phyloP scores from a whole-genome alignment of 2,888 invertebrate genomes.

The Allacma fusca region DNA sequence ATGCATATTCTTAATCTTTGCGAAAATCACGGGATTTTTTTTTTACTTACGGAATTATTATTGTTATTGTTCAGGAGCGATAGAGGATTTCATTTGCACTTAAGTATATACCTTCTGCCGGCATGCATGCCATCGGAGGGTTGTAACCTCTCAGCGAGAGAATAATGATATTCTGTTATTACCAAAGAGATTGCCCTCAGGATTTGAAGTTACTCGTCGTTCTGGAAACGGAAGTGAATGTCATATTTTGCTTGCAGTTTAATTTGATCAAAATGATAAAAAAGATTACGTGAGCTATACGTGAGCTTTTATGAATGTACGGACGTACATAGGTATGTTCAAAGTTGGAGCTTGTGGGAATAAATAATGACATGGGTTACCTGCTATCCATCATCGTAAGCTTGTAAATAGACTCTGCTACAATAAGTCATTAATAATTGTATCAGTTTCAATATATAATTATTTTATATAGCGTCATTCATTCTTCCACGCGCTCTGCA shows the following conservation, averaged over 20 bases:
- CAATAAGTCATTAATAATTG: no score
- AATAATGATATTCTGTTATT: no score
- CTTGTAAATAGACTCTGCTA: no score
- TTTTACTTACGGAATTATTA: not conserved
- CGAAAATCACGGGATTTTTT: not conserved
- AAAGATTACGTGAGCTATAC: not conserved
- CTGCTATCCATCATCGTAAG: no score
- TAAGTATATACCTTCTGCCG: no score
- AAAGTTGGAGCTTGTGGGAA: not conserved
- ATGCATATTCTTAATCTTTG: not conserved
- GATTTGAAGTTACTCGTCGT: not conserved
- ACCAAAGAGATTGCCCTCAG: not conserved
- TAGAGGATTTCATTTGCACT: no score
- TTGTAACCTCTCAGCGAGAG: no score
- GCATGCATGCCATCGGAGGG: no score
- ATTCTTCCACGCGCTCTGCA: no score
- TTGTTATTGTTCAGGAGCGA: not conserved
- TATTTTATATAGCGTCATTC: no score
- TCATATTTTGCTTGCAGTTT: constrained; percentile 36
- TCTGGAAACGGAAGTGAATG: constrained; percentile 27
- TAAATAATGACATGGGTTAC: not conserved
- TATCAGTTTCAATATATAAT: no score
- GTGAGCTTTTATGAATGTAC: no score
- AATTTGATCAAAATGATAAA: constrained; percentile 35
- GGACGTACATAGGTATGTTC: not conserved